Conservation (phyloP, 2,797 vertebrate genomes). For the Choloepus didactylus region DNA sequence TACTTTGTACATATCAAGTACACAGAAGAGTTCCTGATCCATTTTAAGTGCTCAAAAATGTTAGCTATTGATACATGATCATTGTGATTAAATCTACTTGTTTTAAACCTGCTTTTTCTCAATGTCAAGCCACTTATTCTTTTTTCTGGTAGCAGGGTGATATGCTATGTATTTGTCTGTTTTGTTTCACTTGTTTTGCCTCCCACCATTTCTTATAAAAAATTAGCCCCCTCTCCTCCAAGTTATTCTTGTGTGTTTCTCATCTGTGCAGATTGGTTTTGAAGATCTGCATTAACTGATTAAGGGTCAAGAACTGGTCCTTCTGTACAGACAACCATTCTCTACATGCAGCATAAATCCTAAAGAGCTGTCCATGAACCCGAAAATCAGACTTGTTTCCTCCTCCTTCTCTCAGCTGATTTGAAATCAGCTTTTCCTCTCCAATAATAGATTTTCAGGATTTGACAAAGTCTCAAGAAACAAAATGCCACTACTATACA, state of each 20-base stretch:
- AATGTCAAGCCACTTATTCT: too few species aligned
- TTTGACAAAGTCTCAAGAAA: background rate
- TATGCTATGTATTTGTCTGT: background rate
- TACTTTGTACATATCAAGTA: background rate
- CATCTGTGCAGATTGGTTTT: background rate
- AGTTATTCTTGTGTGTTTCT: background rate
- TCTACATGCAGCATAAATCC: background rate
- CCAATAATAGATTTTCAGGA: background rate
- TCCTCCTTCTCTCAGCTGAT: constrained; percentile 4
- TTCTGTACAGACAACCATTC: background rate
- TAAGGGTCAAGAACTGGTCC: background rate
- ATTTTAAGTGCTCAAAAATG: background rate
- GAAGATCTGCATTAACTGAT: background rate
- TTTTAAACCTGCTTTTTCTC: background rate
- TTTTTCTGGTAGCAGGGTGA: background rate
- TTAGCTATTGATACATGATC: background rate
- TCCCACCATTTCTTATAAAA: background rate
- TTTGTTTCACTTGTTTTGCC: background rate
- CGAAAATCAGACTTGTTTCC: background rate
- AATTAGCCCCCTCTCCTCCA: background rate
- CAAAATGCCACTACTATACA: background rate
- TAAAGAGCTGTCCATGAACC: background rate
- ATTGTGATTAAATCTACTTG: background rate
- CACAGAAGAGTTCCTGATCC: background rate
- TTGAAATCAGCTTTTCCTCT: background rate